These are phyloP conservation scores for Fragum fragum DNA, from an alignment of 2,888 invertebrate species.

Conservation along the genomic window DNA sequence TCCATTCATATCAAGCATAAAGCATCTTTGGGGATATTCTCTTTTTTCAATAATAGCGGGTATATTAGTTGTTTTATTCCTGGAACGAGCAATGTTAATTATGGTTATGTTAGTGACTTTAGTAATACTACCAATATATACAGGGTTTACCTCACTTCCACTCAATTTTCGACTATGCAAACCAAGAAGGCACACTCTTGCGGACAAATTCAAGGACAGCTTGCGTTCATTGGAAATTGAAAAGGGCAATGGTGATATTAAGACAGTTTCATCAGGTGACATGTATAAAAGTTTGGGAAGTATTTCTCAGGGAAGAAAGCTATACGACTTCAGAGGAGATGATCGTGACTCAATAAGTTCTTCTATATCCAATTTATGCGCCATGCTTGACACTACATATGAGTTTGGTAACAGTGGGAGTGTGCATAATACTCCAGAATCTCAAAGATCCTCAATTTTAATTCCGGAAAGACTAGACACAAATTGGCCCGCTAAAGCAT, in stretches of 20 bases:
- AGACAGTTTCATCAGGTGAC: constrained; percentile 28
- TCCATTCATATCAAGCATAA: constrained; percentile 79
- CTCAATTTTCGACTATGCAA: constrained; percentile 61
- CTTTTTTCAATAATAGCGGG: constrained; percentile 70
- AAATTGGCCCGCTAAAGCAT: constrained; percentile 11
- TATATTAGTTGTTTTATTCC: constrained; percentile 72
- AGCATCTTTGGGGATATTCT: constrained; percentile 82
- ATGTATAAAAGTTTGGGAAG: constrained; percentile 30
- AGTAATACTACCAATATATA: constrained; percentile 77
- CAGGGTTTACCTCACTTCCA: constrained; percentile 79
- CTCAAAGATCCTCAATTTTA: background rate
- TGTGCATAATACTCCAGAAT: constrained; percentile 4
- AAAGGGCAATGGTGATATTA: constrained; percentile 23
- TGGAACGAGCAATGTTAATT: constrained; percentile 69
- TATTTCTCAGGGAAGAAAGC: constrained; percentile 1
- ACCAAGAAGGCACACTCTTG: constrained; percentile 23
- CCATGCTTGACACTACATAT: constrained; percentile 23
- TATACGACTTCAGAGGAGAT: background rate
- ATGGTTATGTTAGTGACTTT: constrained; percentile 76
- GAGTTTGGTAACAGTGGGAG: constrained; percentile 18
- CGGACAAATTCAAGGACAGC: constrained; percentile 28
- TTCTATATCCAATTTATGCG: background rate
- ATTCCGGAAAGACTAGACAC: background rate
- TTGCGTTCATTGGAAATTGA: background rate
- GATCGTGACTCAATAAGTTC: background rate